Evolutionary conservation across 2,113 vertebrate species (phyloP), one percentile per base, ranked within the genome.

Genomic region (Piprites chloris): DNA sequence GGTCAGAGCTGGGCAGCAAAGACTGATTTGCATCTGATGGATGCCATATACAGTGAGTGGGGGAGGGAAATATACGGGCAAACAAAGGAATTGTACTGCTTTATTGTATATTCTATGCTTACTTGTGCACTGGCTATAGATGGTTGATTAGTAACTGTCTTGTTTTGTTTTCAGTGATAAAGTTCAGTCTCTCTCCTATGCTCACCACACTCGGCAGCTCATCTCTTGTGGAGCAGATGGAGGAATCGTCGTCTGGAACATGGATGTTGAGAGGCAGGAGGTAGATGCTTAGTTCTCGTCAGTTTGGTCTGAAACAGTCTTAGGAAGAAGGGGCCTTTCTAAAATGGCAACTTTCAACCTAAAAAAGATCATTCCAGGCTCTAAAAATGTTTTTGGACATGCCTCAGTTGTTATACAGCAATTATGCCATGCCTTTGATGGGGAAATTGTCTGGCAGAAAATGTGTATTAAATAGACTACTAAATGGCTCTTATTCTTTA

Each of bases 191-290:
- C 98, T 99, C 76, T 99, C 99, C 94, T 99, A 99, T 9, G 99
- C 98, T 16, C 99, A 99, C 62, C 99, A 99, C 95, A 99, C 99
- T 3, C 98, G 98, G 66, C 99, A 99, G 96, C 99, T 99, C 91
- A 99, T 99, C 97, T 99, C 99, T 39, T 99, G 99, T 81, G 99
- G 99, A 52, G 98, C 98, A 1, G 99, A 99, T 3, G 99, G 99
- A 28, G 98, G 98, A 85, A 99, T 99, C 9, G 99, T 99, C 2
- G 97, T 99, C 97, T 99, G 99, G 99, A 99, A 99, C 98, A 99
- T 99, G 99, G 99, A 99, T 41, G 99, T 99, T 44, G 98, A 99
- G 62, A 98, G 99, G 94, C 99, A 99, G 96, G 99, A 99, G 99
- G 99, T 99, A 88, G 95, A 82, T 84, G n/a, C 39, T 84, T 19